Evolutionary conservation across 2,797 vertebrate species (phyloP), one percentile per base, ranked within the genome.

Genomic region (Lycodopsis pacificus): DNA sequence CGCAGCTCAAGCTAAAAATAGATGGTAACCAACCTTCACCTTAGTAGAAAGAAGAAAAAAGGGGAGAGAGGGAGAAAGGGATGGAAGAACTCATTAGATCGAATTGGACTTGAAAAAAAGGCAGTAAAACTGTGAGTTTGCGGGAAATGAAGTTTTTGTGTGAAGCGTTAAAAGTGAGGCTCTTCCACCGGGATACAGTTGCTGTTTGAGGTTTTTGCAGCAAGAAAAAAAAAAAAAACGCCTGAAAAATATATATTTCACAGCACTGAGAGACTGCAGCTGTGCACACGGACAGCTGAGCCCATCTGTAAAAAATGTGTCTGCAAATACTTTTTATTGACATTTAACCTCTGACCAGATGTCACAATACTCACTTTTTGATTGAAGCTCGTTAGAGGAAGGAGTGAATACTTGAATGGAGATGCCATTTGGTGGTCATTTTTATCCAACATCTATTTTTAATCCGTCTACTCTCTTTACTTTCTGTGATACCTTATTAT

Each of bases 1-100:
- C 67, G 67, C 76, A 81, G 82, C 84, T 75, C 51, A 36, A 40
- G 56, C 82, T 93, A 92, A 91, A 90, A 91, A 93, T 92, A 93
- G 86, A 83, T 11, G 46, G 27, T 65, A 88, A 84, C 78, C 75
- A 87, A 85, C 81, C 62, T 75, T 89, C 79, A 88, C 73, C 78
- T 86, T 63, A 77, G 53, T 88, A 75, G 80, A 82, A 77, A 82
- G 70, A 36, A 53, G 51, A 77, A 68, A 80, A 84, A 79, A 79
- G 44, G 70, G 56, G 53, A 64, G 67, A 65, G 32, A 66, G 71
- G 62, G 54, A 67, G 71, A 56, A 68, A 53, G n/a, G 54, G 38
- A 66, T 73, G 73, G 78, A 76, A 72, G 57, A 83, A 64, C 77
- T 88, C 42, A 82, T 88, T 87, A 19, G 20, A 85, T 87, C 30